Evolutionary conservation across 2,113 vertebrate genomes (phyloP), one percentile per base, ranked within the genome.

Genomic region (Thunnus thynnus): DNA sequence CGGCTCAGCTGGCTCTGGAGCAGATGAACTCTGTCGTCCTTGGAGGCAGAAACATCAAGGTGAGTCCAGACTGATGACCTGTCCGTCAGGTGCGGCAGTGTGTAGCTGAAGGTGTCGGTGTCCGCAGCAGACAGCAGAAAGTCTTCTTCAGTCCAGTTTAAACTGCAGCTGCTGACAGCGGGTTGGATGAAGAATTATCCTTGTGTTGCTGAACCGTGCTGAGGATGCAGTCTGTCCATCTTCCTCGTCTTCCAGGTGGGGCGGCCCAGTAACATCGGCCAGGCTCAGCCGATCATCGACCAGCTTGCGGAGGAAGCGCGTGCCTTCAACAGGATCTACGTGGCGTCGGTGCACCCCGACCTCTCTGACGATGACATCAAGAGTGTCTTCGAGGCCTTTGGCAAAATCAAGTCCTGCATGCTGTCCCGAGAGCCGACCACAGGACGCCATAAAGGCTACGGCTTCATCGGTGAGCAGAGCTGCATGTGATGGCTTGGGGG

Each of bases 11-110:
- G 54, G 97, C 97, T 63, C 89, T 99, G 91, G 97, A 99, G 71
- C 97, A 98, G 96, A 99, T 99, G 97, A 99, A 99, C 72, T 98
- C 97, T 0, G 97, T 98, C 47, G 96, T 99, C 94, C 88, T 99
- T 5, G 97, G 97, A 4, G 97, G 97, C 48, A 95, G 97, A 76
- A 98, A 98, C 88, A 98, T 99, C 76, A 98, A 99, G 96, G 97
- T 98, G 84, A 88, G 95, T 86, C 30, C 30, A 14, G 22, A 44
- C 16, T 17, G 27, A 44, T 3, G 11, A 22, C 22, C 22, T 1
- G 22, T 22, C 22, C 22, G 22, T 22, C 22, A 22, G 22, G 22
- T 22, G 22, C 22, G 22, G 22, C 22, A 22, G 22, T 22, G 22
- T 22, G 22, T 22, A 22, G 22, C 22, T 22, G 22, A 22, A 22